Evolutionary conservation across 2,888 invertebrate species (phyloP).

Genomic region (Epistrophe grossulariae): DNA sequence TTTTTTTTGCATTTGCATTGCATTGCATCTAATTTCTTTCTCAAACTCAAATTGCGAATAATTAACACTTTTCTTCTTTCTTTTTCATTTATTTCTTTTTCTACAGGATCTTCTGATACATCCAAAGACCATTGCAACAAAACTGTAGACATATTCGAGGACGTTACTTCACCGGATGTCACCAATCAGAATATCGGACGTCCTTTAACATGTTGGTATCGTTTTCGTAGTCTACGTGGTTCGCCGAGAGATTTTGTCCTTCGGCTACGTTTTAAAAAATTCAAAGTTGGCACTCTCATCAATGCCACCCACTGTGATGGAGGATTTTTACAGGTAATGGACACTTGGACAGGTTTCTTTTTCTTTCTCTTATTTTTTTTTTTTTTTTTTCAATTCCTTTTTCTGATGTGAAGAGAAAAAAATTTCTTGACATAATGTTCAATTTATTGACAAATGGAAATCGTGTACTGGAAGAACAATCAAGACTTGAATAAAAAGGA

Average conservation of each 20-base stretch:
- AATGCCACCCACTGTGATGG: slow-evolving; percentile 95
- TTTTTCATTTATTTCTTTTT: not conserved
- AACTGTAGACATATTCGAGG: slow-evolving; percentile 96
- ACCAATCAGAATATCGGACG: slow-evolving; percentile 92
- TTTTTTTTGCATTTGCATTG: too few relatives aligned
- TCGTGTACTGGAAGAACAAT: not conserved
- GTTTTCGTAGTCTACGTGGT: slow-evolving; percentile 94
- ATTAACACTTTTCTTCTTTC: slow-evolving; percentile 16
- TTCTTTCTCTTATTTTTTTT: slow-evolving; percentile 22
- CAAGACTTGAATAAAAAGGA: not conserved
- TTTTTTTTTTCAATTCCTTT: slow-evolving; percentile 28
- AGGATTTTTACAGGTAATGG: slow-evolving; percentile 93
- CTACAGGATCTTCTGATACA: slow-evolving; percentile 79
- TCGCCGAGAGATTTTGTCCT: slow-evolving; percentile 96
- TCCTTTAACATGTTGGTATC: slow-evolving; percentile 95
- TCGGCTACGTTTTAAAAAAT: slow-evolving; percentile 94
- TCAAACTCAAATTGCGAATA: slow-evolving; percentile 27
- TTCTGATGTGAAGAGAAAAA: not conserved
- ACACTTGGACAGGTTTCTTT: slow-evolving; percentile 6
- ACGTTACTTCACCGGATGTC: slow-evolving; percentile 94
- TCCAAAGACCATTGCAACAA: slow-evolving; percentile 95
- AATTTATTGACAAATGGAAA: slow-evolving; percentile 33
- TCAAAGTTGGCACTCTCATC: slow-evolving; percentile 94
- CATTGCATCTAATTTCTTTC: slow-evolving; percentile 21
- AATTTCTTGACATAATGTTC: slow-evolving; percentile 29